phyloP scores from a whole-genome alignment of 1,140 invertebrate genomes.

The Paralvinella palmiformis region DNA sequence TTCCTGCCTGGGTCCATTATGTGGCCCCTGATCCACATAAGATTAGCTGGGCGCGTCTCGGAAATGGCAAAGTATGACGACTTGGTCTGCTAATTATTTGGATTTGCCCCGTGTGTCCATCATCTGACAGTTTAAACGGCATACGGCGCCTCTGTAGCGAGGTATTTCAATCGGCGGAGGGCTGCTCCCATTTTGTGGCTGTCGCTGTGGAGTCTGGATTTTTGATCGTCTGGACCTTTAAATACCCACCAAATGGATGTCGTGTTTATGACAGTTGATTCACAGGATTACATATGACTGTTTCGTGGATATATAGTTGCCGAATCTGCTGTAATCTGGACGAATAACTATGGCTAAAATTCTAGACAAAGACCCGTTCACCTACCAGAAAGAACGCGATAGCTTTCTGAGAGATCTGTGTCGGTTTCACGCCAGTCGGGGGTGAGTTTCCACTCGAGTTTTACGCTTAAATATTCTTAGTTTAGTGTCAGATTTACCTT shows the following conservation, averaged over 20 bases:
- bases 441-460: conserved; percentile 57
- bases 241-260: conserved; percentile 13
- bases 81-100: conserved; percentile 36
- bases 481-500: too few relatives aligned
- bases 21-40: conserved; percentile 26
- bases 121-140: conserved; percentile 34
- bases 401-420: conserved; percentile 71
- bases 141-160: conserved; percentile 22
- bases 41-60: conserved; percentile 26
- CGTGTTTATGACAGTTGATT: conserved; percentile 14
- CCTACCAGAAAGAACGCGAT: conserved; percentile 64
- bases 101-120: conserved; percentile 41
- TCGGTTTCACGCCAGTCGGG: conserved; percentile 75
- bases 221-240: conserved; percentile 23
- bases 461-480: too few relatives aligned
- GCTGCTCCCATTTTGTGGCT: background rate
- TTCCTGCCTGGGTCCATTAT: conserved; percentile 22
- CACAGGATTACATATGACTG: conserved; percentile 23
- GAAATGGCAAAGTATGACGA: conserved; percentile 28
- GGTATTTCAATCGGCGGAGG: background rate
- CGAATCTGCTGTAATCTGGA: conserved; percentile 23
- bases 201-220: conserved; percentile 24
- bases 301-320: conserved; percentile 17
- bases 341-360: conserved; percentile 59
- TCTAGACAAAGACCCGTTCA: conserved; percentile 65